Percentiles rank a stretch among this genome's conserved stretches.
Evolutionary conservation across 2,888 invertebrate genomes (phyloP).

Genomic region (Phengaris arion): DNA sequence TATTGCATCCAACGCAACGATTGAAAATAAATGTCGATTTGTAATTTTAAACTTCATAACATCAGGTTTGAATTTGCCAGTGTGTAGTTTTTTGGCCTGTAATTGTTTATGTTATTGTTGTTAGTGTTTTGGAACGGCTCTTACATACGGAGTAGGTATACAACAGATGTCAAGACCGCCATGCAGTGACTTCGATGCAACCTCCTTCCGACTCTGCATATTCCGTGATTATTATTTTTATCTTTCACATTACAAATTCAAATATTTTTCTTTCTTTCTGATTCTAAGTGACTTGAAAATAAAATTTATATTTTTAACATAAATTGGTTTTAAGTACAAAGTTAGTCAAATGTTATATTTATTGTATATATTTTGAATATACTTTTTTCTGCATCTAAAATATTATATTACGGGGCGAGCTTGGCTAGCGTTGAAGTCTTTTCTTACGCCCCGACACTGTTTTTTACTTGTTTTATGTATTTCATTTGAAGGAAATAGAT

Average conservation of each 20-base stretch:
- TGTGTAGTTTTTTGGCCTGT: background rate
- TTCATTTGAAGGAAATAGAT: background rate
- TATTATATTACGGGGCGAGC: background rate
- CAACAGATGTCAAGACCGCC: background rate
- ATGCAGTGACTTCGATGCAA: background rate
- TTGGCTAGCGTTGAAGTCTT: slow-evolving; percentile 23
- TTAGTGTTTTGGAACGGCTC: background rate
- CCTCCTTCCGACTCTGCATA: background rate
- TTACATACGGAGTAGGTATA: background rate
- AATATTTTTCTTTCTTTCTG: background rate
- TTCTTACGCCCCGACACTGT: background rate
- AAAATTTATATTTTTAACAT: background rate
- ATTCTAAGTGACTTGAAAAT: background rate
- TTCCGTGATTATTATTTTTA: background rate
- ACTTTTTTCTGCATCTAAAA: background rate
- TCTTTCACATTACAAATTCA: background rate
- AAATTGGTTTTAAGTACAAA: background rate
- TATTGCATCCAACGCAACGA: background rate
- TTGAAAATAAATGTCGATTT: background rate
- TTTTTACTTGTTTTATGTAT: background rate
- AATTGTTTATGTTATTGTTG: background rate
- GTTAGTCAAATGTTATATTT: background rate
- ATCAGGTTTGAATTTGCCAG: background rate
- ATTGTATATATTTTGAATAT: background rate
- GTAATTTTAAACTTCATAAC: background rate